phyloP scores from a whole-genome alignment of 2,797 vertebrate genomes.

The Catostomus latipinnis region DNA sequence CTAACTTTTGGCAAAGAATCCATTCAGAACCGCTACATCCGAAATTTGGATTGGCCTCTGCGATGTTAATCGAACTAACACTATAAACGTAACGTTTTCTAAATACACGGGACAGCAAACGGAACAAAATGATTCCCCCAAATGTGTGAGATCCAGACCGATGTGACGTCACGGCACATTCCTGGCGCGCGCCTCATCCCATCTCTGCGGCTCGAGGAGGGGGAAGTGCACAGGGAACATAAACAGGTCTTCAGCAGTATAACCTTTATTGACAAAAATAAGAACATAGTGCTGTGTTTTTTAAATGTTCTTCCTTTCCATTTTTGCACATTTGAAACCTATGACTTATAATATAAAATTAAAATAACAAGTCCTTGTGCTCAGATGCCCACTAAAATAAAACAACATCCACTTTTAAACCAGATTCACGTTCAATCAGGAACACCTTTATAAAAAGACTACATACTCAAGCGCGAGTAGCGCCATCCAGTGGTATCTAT shows the following conservation, averaged over 20 bases:
- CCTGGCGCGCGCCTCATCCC: slow-evolving; percentile 38
- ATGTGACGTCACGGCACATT: slow-evolving; percentile 45
- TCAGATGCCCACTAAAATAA: neutral
- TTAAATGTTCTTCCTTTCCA: neutral
- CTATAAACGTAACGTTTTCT: no score
- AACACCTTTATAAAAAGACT: neutral
- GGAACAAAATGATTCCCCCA: slow-evolving; percentile 11
- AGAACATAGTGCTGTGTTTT: neutral
- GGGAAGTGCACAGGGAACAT: slow-evolving; percentile 26
- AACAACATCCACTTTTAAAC: neutral
- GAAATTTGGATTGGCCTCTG: neutral
- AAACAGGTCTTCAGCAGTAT: neutral
- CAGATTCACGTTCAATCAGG: neutral
- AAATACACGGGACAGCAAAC: neutral
- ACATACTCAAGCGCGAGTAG: neutral
- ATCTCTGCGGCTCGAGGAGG: slow-evolving; percentile 22
- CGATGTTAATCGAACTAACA: neutral
- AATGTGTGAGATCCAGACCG: neutral
- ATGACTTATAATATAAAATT: neutral
- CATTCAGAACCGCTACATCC: neutral
- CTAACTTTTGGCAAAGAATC: neutral
- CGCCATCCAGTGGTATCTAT: slow-evolving; percentile 18
- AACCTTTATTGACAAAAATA: no score
- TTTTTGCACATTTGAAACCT: neutral
- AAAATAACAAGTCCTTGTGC: neutral